Conservation (phyloP, 1,140 invertebrate species). For the Chionoecetes opilio region DNA sequence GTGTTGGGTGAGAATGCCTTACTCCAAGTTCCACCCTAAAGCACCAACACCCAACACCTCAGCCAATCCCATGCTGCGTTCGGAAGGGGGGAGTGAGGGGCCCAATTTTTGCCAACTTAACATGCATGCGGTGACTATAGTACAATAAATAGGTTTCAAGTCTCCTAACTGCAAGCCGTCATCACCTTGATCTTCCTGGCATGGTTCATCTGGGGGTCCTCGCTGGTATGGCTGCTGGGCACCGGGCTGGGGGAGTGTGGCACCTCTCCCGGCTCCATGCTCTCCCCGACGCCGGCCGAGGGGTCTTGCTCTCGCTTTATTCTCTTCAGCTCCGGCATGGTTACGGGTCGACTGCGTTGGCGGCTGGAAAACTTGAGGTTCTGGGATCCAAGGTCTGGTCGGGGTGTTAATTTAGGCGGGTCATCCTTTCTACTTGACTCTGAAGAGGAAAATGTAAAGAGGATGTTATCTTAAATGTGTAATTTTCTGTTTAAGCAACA, state of each 20-base stretch:
- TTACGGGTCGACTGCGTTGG: conserved; percentile 55
- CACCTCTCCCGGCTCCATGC: conserved; percentile 69
- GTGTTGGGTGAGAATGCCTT: too few species aligned
- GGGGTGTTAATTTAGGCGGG: conserved; percentile 78
- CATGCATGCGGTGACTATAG: too few species aligned
- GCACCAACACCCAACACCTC: too few species aligned
- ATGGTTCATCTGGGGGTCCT: conserved; percentile 67
- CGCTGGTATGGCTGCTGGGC: conserved; percentile 72
- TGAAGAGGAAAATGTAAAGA: conserved; percentile 27
- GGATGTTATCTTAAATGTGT: neutral
- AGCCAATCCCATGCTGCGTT: too few species aligned
- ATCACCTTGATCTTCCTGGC: conserved; percentile 66
- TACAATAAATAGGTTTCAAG: too few species aligned
- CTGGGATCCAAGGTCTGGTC: conserved; percentile 70
- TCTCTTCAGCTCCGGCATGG: conserved; percentile 74
- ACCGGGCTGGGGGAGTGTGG: conserved; percentile 67
- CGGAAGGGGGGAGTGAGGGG: too few species aligned
- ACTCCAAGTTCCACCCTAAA: too few species aligned
- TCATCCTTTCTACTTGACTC: conserved; percentile 75
- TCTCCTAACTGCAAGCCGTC: neutral
- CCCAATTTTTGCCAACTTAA: too few species aligned
- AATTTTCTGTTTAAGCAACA: too few species aligned
- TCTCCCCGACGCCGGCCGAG: neutral
- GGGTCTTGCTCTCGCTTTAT: conserved; percentile 68
- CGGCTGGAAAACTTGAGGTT: conserved; percentile 44